Conservation (phyloP, 1,140 invertebrate genomes). For the Diploscapter pachys region DNA sequence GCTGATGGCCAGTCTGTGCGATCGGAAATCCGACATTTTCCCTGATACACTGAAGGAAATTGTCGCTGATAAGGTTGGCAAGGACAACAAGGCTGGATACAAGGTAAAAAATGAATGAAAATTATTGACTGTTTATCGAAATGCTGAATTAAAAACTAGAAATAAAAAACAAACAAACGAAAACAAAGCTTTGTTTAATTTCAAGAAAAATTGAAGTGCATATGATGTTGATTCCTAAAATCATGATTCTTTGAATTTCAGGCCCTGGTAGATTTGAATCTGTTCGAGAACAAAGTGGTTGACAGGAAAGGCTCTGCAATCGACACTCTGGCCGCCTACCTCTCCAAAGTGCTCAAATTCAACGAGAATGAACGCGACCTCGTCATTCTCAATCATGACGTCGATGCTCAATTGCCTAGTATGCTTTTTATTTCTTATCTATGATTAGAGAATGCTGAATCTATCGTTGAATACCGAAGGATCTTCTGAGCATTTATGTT, state of each 20-base stretch:
- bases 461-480: too few relatives aligned
- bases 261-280: constrained; percentile 67
- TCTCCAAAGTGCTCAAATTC: constrained; percentile 79
- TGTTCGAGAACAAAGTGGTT: constrained; percentile 74
- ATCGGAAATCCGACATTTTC: constrained; percentile 81
- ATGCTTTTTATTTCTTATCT: constrained; percentile 59
- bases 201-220: too few relatives aligned
- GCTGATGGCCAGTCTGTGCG: constrained; percentile 79
- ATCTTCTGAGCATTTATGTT: too few relatives aligned
- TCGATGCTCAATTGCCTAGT: constrained; percentile 86
- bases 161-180: too few relatives aligned
- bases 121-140: too few relatives aligned
- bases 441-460: too few relatives aligned
- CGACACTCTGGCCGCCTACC: constrained; percentile 81
- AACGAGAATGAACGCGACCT: constrained; percentile 83
- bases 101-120: too few relatives aligned
- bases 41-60: constrained; percentile 84
- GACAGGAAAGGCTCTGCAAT: constrained; percentile 78
- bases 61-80: constrained; percentile 72
- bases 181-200: too few relatives aligned
- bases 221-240: too few relatives aligned
- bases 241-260: not conserved
- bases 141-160: too few relatives aligned
- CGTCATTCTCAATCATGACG: constrained; percentile 85
- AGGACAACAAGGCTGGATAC: constrained; percentile 59